phyloP scores from a whole-genome alignment of 2,888 invertebrate species.

The Elmis aenea region DNA sequence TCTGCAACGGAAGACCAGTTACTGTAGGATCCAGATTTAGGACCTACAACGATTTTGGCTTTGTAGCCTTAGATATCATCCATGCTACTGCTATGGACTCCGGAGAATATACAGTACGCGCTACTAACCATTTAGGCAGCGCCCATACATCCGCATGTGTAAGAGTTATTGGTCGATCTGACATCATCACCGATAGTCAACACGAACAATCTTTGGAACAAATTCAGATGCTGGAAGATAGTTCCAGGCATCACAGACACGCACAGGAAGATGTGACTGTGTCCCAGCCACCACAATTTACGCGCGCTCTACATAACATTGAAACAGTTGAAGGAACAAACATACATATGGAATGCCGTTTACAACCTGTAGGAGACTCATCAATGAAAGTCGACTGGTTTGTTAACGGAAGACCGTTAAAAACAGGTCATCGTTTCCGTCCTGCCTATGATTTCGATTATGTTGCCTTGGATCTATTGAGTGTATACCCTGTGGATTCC shows the following conservation, averaged over 20 bases:
- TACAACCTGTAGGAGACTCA: conserved; percentile 88
- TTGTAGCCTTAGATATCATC: conserved; percentile 92
- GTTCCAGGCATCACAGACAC: conserved; percentile 64
- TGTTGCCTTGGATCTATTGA: conserved; percentile 91
- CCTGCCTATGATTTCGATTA: conserved; percentile 97
- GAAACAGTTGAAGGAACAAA: conserved; percentile 88
- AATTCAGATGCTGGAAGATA: conserved; percentile 84
- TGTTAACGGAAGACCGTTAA: conserved; percentile 88
- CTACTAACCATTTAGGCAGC: conserved; percentile 88
- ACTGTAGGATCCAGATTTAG: conserved; percentile 89
- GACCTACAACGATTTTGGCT: conserved; percentile 96
- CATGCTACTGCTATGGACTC: conserved; percentile 91
- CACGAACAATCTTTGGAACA: conserved; percentile 89
- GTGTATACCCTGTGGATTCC: conserved; percentile 95
- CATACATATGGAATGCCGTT: conserved; percentile 85
- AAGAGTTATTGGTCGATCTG: conserved; percentile 75
- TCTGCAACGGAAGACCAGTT: conserved; percentile 84
- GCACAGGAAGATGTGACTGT: conserved; percentile 77
- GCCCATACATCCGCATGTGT: conserved; percentile 90
- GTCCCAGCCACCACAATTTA: conserved; percentile 82
- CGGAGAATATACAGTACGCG: conserved; percentile 91
- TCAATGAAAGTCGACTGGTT: conserved; percentile 95
- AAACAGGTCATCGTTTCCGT: conserved; percentile 89
- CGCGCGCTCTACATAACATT: conserved; percentile 80
- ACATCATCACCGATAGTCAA: conserved; percentile 82